phyloP scores from a whole-genome alignment of 1,140 invertebrate genomes.

The Mactra quadrangularis region DNA sequence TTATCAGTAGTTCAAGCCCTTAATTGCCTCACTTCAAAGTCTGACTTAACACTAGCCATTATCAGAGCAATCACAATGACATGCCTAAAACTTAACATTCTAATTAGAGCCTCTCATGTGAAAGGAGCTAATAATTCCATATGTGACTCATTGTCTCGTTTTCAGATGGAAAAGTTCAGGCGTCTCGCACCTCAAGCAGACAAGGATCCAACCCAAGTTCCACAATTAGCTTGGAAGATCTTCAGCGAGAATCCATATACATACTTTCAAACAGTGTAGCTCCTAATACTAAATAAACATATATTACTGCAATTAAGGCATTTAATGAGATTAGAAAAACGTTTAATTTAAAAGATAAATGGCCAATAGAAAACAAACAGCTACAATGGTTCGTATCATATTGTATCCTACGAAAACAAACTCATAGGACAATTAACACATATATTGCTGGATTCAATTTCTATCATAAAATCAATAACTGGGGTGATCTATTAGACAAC shows the following conservation, averaged over 20 bases:
- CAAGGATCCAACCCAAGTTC: background rate
- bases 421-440: background rate
- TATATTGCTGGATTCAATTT: background rate
- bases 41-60: constrained; percentile 37
- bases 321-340: constrained; percentile 19
- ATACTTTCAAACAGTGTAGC: constrained; percentile 9
- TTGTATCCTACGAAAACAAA: constrained; percentile 2
- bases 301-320: constrained; percentile 3
- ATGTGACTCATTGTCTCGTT: constrained; percentile 61
- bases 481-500: background rate
- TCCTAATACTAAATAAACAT: constrained; percentile 9
- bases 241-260: constrained; percentile 2
- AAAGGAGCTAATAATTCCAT: constrained; percentile 30
- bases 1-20: constrained; percentile 43
- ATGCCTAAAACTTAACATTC: constrained; percentile 55
- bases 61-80: constrained; percentile 14
- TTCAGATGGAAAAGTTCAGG: constrained; percentile 50
- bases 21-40: constrained; percentile 52
- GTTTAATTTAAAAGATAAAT: background rate
- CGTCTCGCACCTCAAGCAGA: constrained; percentile 12
- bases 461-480: background rate
- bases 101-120: constrained; percentile 57
- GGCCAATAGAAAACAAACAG: constrained; percentile 2
- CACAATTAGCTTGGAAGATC: constrained; percentile 25
- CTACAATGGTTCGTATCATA: constrained; percentile 27